Percentiles rank a stretch among this genome's conserved stretches.
phyloP scores from a whole-genome alignment of 2,888 invertebrate genomes.

The Boloria euphrosyne region DNA sequence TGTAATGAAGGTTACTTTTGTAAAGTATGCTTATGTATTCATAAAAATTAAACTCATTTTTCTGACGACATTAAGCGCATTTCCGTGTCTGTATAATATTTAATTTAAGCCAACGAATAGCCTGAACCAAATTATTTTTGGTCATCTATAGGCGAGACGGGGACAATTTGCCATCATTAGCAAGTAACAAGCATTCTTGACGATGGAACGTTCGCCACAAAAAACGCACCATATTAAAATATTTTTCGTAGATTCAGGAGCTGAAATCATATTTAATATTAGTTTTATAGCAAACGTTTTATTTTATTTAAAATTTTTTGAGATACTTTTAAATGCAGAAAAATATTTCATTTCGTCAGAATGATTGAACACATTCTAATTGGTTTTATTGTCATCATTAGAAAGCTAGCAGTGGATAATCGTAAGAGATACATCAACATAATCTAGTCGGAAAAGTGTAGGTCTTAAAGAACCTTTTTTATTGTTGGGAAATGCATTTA shows the following conservation, averaged over 20 bases:
- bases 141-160: slow-evolving; percentile 55
- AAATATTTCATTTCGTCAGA: too few species aligned
- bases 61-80: slow-evolving; percentile 46
- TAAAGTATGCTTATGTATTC: slow-evolving; percentile 30
- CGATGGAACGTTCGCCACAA: slow-evolving; percentile 48
- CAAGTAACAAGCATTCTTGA: slow-evolving; percentile 61
- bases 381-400: too few species aligned
- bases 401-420: too few species aligned
- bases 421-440: too few species aligned
- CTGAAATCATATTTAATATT: neutral
- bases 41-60: slow-evolving; percentile 42
- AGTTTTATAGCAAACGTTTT: neutral
- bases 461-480: too few species aligned
- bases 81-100: slow-evolving; percentile 59
- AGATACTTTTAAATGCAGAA: too few species aligned
- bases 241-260: slow-evolving; percentile 33
- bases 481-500: too few species aligned
- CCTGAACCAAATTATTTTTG: slow-evolving; percentile 58
- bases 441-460: too few species aligned
- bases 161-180: slow-evolving; percentile 68
- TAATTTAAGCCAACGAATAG: slow-evolving; percentile 57
- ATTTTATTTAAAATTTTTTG: neutral
- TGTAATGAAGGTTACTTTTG: slow-evolving; percentile 21
- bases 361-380: too few species aligned
- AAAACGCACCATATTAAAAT: slow-evolving; percentile 57